Percentiles rank a stretch among this genome's conserved stretches.
Conservation (phyloP, 2,113 vertebrate species). For the Colius striatus region DNA sequence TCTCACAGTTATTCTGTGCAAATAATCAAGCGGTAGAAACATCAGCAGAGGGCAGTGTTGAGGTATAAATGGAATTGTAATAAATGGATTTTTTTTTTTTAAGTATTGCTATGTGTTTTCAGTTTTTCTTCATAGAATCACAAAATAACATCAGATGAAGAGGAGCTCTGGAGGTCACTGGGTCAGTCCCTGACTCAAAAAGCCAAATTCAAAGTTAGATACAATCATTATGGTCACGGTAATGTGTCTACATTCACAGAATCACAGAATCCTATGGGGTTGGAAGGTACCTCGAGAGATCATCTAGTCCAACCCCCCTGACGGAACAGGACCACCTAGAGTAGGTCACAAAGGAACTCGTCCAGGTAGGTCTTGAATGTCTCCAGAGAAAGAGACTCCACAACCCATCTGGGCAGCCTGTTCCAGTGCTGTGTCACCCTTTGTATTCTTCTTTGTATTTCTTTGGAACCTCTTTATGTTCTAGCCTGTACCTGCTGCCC, state of each 20-base stretch:
- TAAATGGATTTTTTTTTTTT: fast-evolving
- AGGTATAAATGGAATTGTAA: background rate
- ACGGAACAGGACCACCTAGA: too few species aligned
- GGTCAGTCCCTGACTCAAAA: background rate
- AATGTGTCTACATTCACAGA: background rate
- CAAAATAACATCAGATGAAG: background rate
- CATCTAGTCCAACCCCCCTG: too few species aligned
- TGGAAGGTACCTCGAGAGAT: too few species aligned
- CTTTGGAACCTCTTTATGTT: too few species aligned
- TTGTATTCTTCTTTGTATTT: too few species aligned
- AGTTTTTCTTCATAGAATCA: background rate
- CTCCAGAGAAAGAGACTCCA: too few species aligned
- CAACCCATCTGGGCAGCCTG: too few species aligned
- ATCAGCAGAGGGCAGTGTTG: conserved; percentile 65
- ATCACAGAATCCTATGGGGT: too few species aligned
- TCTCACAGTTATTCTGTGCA: background rate
- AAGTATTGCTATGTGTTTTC: background rate
- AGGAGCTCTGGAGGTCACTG: background rate
- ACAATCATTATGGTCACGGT: background rate
- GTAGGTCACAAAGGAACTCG: too few species aligned
- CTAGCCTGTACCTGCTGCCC: too few species aligned
- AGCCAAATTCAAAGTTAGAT: background rate
- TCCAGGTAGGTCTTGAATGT: too few species aligned
- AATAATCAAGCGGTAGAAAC: background rate
- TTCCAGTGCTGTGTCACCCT: too few species aligned